Base-by-base conservation (phyloP, 1,140 invertebrate genomes). In the Branchinecta lynchi region DNA sequence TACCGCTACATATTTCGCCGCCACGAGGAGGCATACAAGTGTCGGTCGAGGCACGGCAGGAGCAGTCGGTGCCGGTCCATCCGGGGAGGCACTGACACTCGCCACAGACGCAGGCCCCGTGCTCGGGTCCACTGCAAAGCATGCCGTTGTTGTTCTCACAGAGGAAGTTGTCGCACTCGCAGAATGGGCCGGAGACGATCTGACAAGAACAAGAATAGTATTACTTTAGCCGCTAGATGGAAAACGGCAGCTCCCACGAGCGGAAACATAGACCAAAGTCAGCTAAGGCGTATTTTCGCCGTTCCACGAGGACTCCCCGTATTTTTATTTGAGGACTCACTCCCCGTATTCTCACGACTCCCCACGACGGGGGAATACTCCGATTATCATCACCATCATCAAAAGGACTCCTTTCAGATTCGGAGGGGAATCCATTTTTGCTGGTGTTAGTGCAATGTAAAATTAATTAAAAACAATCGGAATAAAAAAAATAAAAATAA, bases 81-180 rank as follows among this genome's bases (percentile, higher is more conserved):
- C 85, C 88, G 9, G 83, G 78, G 44, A 84, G 79, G 76, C 92
- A 94, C 20, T 80, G 77, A 79, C 92, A 94, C 68, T 82, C 81
- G 43, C 89, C 89, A 77, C 90, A 93, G 46, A 85, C 84, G 74
- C 89, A 92, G 67, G 77, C 82, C 60, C 88, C 88, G 75, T 88
- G 85, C 69, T 85, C 80, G 44, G 81, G 17, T 84, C 85, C 89
- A 46, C 89, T 89, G 78, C 93, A 96, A 8, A 95, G 78, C 73
- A 85, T 75, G 43, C 88, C 86, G 76, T 90, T 85, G 77, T 87
- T 82, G 73, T 89, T 85, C 76, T 93, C 89, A 77, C 94, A 97
- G n/a, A 89, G 90, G 76, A 92, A 96, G 80, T 97, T 93, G 77
- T 96, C 91, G 79, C 94, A 97, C 78, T 97, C 88, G 77, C 95